Percentiles rank a stretch among this genome's conserved stretches.
Conservation (phyloP, 2,888 invertebrate genomes). For the Cylloceria caligata region DNA sequence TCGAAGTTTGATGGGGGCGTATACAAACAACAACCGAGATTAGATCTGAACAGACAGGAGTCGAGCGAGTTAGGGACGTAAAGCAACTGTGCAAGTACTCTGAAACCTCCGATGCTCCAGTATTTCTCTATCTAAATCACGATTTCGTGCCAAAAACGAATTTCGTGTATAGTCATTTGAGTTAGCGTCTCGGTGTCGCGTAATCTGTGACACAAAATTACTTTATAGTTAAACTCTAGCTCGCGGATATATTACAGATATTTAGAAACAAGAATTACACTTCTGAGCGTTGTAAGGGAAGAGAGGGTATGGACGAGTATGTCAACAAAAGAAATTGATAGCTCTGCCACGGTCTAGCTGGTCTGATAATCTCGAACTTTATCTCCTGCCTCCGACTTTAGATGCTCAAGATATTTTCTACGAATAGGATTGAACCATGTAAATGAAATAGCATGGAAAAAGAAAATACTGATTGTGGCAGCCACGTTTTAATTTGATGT, state of each 20-base stretch:
- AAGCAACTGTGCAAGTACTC: conserved; percentile 23
- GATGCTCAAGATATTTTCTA: conserved; percentile 47
- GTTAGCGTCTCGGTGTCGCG: background rate
- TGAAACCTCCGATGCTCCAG: conserved; percentile 26
- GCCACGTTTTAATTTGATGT: too few relatives aligned
- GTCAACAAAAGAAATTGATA: conserved; percentile 20
- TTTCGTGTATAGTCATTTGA: conserved; percentile 18
- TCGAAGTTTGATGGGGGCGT: conserved; percentile 67
- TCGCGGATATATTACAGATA: background rate
- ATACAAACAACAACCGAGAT: conserved; percentile 65
- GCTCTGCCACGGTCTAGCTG: conserved; percentile 15
- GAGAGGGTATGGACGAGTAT: background rate
- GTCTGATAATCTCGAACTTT: conserved; percentile 52
- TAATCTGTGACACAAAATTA: background rate
- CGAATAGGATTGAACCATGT: too few relatives aligned
- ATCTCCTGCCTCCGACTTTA: conserved; percentile 27
- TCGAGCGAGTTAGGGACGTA: conserved; percentile 22
- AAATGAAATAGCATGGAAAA: too few relatives aligned
- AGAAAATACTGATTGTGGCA: too few relatives aligned
- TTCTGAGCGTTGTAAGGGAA: background rate
- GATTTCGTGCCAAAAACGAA: conserved; percentile 41
- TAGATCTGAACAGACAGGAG: conserved; percentile 60
- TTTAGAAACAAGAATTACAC: background rate
- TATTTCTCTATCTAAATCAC: conserved; percentile 13
- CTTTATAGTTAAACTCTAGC: background rate